Conservation (phyloP, 2,888 invertebrate genomes). For the Crepidodera aurea region DNA sequence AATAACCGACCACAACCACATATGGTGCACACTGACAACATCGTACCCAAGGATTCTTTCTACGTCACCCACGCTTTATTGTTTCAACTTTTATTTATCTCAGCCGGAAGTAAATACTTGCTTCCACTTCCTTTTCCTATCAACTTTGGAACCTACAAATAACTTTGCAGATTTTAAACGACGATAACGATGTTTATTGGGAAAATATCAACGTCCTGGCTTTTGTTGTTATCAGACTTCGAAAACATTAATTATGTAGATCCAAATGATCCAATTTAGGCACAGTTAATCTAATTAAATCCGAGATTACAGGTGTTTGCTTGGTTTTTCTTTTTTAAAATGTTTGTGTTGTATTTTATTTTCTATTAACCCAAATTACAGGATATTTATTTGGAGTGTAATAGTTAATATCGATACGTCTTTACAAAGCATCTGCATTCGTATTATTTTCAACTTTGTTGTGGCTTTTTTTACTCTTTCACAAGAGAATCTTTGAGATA, state of each 20-base stretch:
- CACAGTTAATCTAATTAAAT: no score
- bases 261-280: no score
- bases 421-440: no score
- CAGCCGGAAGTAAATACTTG: constrained; percentile 29
- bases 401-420: no score
- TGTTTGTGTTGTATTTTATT: no score
- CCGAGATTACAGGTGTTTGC: no score
- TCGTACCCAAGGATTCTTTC: constrained; percentile 22
- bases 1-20: constrained; percentile 19
- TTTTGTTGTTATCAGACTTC: neutral
- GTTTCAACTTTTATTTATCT: constrained; percentile 27
- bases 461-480: no score
- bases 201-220: constrained; percentile 6
- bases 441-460: no score
- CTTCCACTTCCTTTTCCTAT: constrained; percentile 30
- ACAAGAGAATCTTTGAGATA: no score
- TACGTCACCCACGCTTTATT: constrained; percentile 27
- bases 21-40: constrained; percentile 19
- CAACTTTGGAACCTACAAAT: constrained; percentile 15
- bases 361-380: no score
- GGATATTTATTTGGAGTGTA: no score
- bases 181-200: constrained; percentile 13
- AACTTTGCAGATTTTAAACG: constrained; percentile 19
- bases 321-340: no score
- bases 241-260: neutral